Base-by-base conservation (phyloP, 1,140 invertebrate species). In the Lucilia sericata region DNA sequence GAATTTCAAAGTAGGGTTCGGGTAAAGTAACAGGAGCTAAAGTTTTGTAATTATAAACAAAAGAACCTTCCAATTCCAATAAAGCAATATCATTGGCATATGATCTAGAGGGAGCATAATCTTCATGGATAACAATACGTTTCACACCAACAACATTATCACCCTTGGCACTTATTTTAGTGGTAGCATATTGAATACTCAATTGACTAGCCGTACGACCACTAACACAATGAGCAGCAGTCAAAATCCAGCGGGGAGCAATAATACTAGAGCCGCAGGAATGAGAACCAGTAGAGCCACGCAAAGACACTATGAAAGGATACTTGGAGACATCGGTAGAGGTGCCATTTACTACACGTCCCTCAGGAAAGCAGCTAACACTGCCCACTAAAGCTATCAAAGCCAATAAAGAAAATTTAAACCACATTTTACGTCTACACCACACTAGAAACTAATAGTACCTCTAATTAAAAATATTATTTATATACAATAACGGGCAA, bases 191-290 rank as follows among this genome's bases (percentile, higher is more conserved):
- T 76, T 91, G 89, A 5, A 91, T 36, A n/a, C 86, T 87, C 0
- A 91, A 83, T n/a, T 85, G 74, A 0, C 0, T 13, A 2, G 88
- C 83, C 0, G 19, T 83, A 9, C 86, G 85, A 10, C 92, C 89
- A 17, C 87, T 88, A 5, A 93, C 91, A 85, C 94, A 94, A 87
- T 94, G 93, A 5, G 93, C 93, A 3, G 93, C 93, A 0, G 93
- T 94, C 74, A 94, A 82, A n/a, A 92, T 92, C 30, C 92, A 92
- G 14, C 91, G 87, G 5, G 91, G 88, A 0, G 92, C 91, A 34
- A 94, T 91, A 8, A 94, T 90, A 0, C 92, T 92, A 0, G 92
- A 93, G 0, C 93, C 94, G 85, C 93, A 94, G 49, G 93, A 93
- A 86, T 94, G 93, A 36, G 91, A 90, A 17, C 88, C 88, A 30